Percentiles rank a stretch among this genome's conserved stretches.
phyloP scores from a whole-genome alignment of 2,113 vertebrate genomes.

The Passer montanus region DNA sequence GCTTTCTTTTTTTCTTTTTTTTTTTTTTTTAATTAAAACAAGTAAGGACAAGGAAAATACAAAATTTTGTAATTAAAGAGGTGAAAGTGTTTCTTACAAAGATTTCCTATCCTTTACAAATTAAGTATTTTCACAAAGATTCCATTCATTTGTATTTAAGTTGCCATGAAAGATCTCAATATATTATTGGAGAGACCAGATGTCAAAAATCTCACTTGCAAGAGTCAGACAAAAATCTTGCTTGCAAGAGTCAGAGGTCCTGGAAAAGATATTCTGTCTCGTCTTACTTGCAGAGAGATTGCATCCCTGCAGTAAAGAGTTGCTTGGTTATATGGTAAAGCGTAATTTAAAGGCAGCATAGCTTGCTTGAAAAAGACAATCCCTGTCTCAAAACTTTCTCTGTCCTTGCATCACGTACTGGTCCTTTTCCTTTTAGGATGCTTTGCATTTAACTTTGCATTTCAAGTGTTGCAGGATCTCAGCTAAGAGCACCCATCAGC shows the following conservation, averaged over 20 bases:
- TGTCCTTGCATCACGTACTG: not conserved
- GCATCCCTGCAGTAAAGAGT: slow-evolving; percentile 38
- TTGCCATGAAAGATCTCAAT: slow-evolving; percentile 10
- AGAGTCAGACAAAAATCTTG: not conserved
- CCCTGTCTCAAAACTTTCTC: not conserved
- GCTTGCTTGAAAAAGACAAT: not conserved
- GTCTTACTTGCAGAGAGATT: slow-evolving; percentile 37
- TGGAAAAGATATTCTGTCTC: slow-evolving; percentile 36
- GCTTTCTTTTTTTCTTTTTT: fast-evolving
- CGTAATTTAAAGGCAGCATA: slow-evolving; percentile 26
- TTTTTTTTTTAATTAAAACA: not conserved
- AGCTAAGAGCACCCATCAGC: not conserved
- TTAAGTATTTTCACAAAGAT: slow-evolving; percentile 4
- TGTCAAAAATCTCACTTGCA: slow-evolving; percentile 52
- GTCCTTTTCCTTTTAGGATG: not conserved
- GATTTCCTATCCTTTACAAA: not conserved
- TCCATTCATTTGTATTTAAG: slow-evolving; percentile 24
- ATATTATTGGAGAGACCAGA: slow-evolving; percentile 32
- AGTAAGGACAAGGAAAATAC: not conserved
- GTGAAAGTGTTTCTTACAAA: not conserved
- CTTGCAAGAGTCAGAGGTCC: slow-evolving; percentile 18
- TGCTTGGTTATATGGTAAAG: slow-evolving; percentile 27
- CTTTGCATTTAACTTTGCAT: not conserved
- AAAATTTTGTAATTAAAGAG: not conserved
- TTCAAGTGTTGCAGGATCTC: not conserved